Evolutionary conservation across 2,888 invertebrate species (phyloP).

Genomic region (Thecocarcelia acutangulata): DNA sequence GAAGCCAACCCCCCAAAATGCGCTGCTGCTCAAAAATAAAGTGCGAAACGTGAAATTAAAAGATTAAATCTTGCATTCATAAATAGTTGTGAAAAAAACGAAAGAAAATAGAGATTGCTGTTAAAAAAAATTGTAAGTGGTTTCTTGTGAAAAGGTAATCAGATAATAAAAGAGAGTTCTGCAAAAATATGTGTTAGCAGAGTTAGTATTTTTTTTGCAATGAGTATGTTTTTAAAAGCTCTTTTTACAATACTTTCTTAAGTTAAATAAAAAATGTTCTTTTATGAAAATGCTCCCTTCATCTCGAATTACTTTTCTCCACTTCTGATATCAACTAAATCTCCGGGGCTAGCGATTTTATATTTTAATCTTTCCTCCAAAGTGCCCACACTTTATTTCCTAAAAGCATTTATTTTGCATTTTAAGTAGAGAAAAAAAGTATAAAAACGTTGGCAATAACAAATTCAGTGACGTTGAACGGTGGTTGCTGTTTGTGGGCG

Average conservation of each 20-base stretch:
- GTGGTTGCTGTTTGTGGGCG: conserved; percentile 9
- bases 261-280: not conserved
- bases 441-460: conserved; percentile 19
- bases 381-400: conserved; percentile 74
- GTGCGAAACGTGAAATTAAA: conserved; percentile 63
- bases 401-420: conserved; percentile 73
- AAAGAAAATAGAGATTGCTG: conserved; percentile 5
- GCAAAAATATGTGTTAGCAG: no score
- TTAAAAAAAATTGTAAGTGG: not conserved
- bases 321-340: conserved; percentile 31
- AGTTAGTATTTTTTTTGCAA: no score
- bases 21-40: conserved; percentile 3
- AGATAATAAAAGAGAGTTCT: not conserved
- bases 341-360: conserved; percentile 5
- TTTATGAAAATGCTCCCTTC: not conserved
- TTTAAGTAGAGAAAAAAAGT: conserved; percentile 54
- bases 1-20: conserved; percentile 38
- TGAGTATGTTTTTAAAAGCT: no score
- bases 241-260: no score
- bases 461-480: conserved; percentile 9
- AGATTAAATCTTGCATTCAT: conserved; percentile 57
- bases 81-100: conserved; percentile 49
- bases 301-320: not conserved
- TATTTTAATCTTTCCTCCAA: conserved; percentile 35
- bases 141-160: not conserved